These are phyloP conservation scores for Eunapius fragilis DNA, from an alignment of 37 sponge, comb jelly and placozoan species.

Conservation along the genomic window DNA sequence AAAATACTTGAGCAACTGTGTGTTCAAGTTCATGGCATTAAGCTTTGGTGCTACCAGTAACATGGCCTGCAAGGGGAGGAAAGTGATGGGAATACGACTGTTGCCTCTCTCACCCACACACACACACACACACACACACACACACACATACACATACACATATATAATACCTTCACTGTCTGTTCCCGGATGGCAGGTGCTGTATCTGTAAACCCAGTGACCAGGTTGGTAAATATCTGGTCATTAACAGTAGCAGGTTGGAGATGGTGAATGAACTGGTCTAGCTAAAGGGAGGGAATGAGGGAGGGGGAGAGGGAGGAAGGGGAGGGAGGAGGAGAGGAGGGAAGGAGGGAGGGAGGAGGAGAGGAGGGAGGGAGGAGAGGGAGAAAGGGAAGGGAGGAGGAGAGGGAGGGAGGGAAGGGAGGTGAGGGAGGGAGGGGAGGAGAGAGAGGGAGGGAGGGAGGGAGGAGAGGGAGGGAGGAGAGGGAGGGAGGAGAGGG, in stretches of 20 bases:
- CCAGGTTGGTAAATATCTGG: slow-evolving; percentile 88
- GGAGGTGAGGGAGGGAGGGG: neutral
- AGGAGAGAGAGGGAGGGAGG: too few relatives aligned
- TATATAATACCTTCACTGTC: slow-evolving; percentile 79
- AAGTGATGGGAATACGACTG: neutral
- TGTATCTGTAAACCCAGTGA: slow-evolving; percentile 91
- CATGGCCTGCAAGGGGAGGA: slow-evolving; percentile 56
- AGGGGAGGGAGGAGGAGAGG: neutral
- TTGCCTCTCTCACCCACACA: neutral
- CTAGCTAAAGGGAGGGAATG: slow-evolving; percentile 40
- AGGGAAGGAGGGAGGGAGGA: neutral
- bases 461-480: too few relatives aligned
- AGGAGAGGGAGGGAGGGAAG: neutral
- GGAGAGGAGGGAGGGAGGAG: neutral
- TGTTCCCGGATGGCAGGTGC: slow-evolving; percentile 88
- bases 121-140: slow-evolving; percentile 22
- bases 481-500: too few relatives aligned
- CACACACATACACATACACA: slow-evolving; percentile 1
- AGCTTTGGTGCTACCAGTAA: slow-evolving; percentile 87
- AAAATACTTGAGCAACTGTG: slow-evolving; percentile 84
- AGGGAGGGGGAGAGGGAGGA: neutral
- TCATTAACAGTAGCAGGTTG: slow-evolving; percentile 71
- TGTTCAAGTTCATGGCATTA: slow-evolving; percentile 59
- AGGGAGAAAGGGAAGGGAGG: too few relatives aligned
- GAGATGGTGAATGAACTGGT: slow-evolving; percentile 76